Evolutionary conservation across 35 echinoderm and acorn worm species (phyloP).

Genomic region (Eucidaris tribuloides): DNA sequence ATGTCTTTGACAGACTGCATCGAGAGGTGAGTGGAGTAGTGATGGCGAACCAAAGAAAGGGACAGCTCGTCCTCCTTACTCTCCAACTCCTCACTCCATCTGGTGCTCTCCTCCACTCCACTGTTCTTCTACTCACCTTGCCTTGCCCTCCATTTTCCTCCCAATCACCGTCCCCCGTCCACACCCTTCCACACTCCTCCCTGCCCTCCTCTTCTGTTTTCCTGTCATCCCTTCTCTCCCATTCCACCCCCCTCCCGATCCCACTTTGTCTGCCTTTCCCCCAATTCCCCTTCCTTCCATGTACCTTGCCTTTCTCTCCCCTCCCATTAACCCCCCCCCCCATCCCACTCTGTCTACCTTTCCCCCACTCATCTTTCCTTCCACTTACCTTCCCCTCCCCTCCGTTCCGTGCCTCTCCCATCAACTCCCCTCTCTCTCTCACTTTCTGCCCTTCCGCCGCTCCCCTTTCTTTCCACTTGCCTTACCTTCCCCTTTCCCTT

Average conservation of each 20-base stretch:
- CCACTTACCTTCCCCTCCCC: not conserved
- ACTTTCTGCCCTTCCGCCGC: not conserved
- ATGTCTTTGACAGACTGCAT: slow-evolving; percentile 72
- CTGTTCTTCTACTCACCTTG: not conserved
- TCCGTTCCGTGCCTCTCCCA: not conserved
- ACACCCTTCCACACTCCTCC: too few species aligned
- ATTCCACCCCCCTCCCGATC: too few species aligned
- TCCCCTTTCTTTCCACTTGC: not conserved
- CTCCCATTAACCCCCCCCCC: too few species aligned
- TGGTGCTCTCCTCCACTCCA: not conserved
- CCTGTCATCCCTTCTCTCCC: too few species aligned
- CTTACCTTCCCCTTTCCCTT: not conserved
- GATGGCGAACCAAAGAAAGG: not conserved
- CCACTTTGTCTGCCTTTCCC: too few species aligned
- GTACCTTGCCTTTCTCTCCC: too few species aligned
- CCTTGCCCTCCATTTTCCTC: too few species aligned
- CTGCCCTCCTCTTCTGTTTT: too few species aligned
- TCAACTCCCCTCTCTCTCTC: not conserved
- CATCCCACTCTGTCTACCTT: too few species aligned
- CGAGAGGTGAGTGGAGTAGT: slow-evolving; percentile 40
- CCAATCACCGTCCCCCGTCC: too few species aligned
- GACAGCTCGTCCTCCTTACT: not conserved
- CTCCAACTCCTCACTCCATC: not conserved
- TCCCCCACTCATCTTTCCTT: not conserved
- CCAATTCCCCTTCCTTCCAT: too few species aligned